phyloP scores from a whole-genome alignment of 2,888 invertebrate species.

The Lepidonotus clava region DNA sequence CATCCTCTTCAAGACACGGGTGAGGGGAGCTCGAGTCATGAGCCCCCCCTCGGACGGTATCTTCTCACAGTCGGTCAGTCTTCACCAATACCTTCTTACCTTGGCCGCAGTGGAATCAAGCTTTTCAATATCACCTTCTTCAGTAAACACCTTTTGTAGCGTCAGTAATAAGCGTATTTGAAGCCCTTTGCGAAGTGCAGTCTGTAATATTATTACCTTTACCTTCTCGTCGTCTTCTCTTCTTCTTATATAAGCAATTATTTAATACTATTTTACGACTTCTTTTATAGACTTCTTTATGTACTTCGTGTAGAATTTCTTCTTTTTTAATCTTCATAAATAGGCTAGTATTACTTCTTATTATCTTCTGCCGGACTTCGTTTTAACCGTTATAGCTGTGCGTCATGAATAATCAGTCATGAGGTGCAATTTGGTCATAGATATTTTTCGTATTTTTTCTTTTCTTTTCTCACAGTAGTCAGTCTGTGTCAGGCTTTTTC shows the following conservation, averaged over 20 bases:
- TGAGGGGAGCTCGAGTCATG: not conserved
- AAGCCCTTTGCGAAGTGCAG: not conserved
- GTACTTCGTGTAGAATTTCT: not conserved
- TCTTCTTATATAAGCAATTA: no score
- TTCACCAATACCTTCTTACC: slow-evolving; percentile 23
- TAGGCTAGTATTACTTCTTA: not conserved
- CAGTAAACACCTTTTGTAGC: not conserved
- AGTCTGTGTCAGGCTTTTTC: slow-evolving; percentile 30
- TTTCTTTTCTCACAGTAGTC: not conserved
- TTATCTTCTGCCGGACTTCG: not conserved
- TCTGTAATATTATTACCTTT: not conserved
- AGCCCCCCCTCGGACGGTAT: not conserved
- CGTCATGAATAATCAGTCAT: not conserved
- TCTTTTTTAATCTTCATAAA: not conserved
- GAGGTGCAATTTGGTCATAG: not conserved
- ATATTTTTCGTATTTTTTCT: not conserved
- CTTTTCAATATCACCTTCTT: not conserved
- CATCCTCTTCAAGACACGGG: not conserved
- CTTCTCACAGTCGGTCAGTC: not conserved
- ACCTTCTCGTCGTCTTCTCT: not conserved
- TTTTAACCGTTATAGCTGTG: not conserved
- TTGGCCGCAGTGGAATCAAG: not conserved
- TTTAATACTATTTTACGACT: not conserved
- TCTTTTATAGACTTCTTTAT: not conserved
- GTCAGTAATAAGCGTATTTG: not conserved